A percentile compares a stretch with the other conserved stretches of the same genome.
phyloP scores from a whole-genome alignment of 1,140 invertebrate species.

The Vanessa atalanta region DNA sequence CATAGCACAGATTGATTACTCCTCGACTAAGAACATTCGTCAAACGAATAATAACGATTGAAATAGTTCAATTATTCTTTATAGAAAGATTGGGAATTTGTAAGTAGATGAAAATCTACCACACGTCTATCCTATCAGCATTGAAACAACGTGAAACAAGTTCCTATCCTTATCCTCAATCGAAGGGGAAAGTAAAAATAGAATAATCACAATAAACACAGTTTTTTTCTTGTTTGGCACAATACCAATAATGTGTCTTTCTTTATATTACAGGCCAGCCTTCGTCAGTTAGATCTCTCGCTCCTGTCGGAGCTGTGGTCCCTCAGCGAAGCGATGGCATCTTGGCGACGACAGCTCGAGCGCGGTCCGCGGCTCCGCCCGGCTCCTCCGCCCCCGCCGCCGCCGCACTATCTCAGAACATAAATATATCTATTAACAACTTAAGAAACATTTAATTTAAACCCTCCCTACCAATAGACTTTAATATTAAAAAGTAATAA shows the following conservation, averaged over 20 bases:
- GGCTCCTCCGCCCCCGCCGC: slow-evolving; percentile 73
- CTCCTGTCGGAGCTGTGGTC: slow-evolving; percentile 93
- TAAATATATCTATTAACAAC: slow-evolving; percentile 41
- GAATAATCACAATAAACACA: not conserved
- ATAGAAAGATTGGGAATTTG: too few species aligned
- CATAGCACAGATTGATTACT: too few species aligned
- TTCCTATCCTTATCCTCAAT: too few species aligned
- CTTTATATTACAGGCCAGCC: slow-evolving; percentile 85
- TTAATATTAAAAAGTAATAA: not conserved
- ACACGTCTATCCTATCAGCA: too few species aligned
- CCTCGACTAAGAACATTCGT: too few species aligned
- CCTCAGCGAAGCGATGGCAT: slow-evolving; percentile 92
- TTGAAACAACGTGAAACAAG: too few species aligned
- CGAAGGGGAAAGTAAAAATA: not conserved
- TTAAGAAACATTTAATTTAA: slow-evolving; percentile 21
- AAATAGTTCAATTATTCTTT: too few species aligned
- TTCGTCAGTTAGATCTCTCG: slow-evolving; percentile 91
- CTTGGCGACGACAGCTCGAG: slow-evolving; percentile 85
- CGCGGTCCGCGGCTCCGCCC: slow-evolving; percentile 66
- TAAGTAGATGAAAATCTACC: too few species aligned
- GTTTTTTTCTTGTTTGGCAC: not conserved
- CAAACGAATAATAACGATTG: too few species aligned
- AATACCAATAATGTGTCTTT: slow-evolving; percentile 6
- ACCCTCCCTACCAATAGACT: slow-evolving; percentile 1
- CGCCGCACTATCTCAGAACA: slow-evolving; percentile 70